Evolutionary conservation across 2,797 vertebrate species (phyloP), one percentile per base, ranked within the genome.

Genomic region (Nasua narica): DNA sequence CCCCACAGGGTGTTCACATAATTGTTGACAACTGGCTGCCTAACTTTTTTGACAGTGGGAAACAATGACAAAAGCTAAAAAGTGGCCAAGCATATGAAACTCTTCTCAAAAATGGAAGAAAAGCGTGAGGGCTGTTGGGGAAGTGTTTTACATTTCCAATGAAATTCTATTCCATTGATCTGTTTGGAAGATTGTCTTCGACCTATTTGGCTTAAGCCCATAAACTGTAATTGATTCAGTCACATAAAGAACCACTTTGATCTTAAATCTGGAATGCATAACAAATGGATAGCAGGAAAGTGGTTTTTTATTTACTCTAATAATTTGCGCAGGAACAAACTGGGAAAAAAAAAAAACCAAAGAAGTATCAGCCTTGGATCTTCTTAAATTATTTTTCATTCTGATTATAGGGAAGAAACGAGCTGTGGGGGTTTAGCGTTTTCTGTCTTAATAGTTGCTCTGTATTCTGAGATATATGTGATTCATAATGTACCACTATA

Each of bases 161-260:
- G 95, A 96, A 96, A 95, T 88, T 76, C 65, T 81, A 60, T 87
- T 95, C 74, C 85, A 94, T n/a, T 35, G 96, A 88, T 96, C 92
- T 65, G n/a, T 95, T 54, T 84, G 91, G 88, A 96, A 96, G 98
- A 98, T 97, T 98, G 98, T 98, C 97, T 98, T 97, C 67, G 91
- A 90, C 25, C 58, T 87, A 62, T 95, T 92, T 97, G 93, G 92
- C 92, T 92, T 83, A 23, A 87, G 94, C 79, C 86, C 88, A 87
- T 84, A 90, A 96, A 90, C 15, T 95, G 43, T 86, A 96, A 94
- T 79, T 95, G 94, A 97, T 94, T 96, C 35, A 76, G 84, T 97
- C 67, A 58, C 16, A n/a, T 60, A 74, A 95, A 90, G 89, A 98
- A 83, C 62, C 48, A 70, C 91, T 90, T 97, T 95, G 84, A 90